phyloP scores from a whole-genome alignment of 2,113 vertebrate genomes.

The Tragelaphus imberbis region DNA sequence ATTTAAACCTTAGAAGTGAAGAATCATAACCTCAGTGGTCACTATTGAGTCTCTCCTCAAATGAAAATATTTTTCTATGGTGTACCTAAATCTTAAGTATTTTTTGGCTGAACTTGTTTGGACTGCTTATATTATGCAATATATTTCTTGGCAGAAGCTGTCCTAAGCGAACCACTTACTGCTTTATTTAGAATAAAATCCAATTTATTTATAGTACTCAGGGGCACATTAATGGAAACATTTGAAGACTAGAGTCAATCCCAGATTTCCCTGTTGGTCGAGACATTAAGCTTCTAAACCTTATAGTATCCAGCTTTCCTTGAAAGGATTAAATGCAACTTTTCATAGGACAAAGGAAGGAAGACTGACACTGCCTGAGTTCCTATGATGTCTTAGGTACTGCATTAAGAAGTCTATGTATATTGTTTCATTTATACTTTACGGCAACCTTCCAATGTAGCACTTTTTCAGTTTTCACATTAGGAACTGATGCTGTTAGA shows the following conservation, averaged over 20 bases:
- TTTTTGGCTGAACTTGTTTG: background rate
- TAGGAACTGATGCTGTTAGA: background rate
- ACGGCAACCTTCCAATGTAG: background rate
- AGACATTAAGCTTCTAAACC: background rate
- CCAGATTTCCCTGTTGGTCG: background rate
- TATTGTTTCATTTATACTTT: background rate
- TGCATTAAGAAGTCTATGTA: background rate
- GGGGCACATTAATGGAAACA: background rate
- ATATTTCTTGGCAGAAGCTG: background rate
- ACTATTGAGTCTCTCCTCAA: background rate
- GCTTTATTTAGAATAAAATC: background rate
- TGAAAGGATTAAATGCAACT: background rate
- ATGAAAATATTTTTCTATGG: background rate
- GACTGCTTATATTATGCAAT: background rate
- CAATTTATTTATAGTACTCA: background rate
- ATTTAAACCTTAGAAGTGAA: background rate
- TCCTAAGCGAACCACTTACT: background rate
- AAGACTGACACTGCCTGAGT: background rate
- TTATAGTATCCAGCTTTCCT: background rate
- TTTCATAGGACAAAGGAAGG: background rate
- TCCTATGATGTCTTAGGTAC: background rate
- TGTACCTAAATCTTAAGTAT: background rate
- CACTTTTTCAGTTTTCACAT: background rate
- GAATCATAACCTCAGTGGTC: background rate
- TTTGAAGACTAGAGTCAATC: background rate